Evolutionary conservation across 2,797 vertebrate genomes (phyloP), one percentile per base, ranked within the genome.

Genomic region (Coregonus suidteri): DNA sequence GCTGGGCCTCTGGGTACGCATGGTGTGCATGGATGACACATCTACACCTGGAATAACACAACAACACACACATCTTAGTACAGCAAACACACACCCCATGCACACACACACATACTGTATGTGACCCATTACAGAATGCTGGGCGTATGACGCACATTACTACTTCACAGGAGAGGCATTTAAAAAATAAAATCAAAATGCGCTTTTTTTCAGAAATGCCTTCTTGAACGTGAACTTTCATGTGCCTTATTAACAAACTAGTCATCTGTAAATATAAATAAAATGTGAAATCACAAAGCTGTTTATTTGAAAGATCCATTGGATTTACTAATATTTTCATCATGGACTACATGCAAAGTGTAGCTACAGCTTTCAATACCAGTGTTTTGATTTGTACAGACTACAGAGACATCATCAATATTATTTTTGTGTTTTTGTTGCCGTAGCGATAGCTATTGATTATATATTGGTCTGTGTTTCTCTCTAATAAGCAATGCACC

Each of bases 1-100:
- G 85, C 85, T 80, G 6, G 95, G 86, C 82, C 94, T 94, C 93
- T 98, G 97, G 1, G 87, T 93, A 90, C 95, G 97, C 92, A 97
- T 95, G 76, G 95, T 91, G 54, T 93, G 93, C 83, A 97, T 83
- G 0, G 95, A 95, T 25, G 93, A 92, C 80, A 94, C 84, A 73
- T 97, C 96, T 79, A 98, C 94, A 59, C 96, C 98, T 99, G 77
- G 18, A 83, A 77, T 76, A 74, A 81, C 64, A 75, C 37, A 47
- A 11, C 9, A 47, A 47, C 41, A 47, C 41, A 47, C 41, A 47
- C 41, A 47, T 47, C 41, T 14, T 30, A 53, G 14, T 47, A 37
- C 41, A 71, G 47, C 15, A 72, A 15, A 72, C 51, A 72, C n/a
- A 54, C 20, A 31, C 65, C 13, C 3, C 25, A 54, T 2, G 37